Evolutionary conservation across 2,797 vertebrate species (phyloP).

Genomic region (Takifugu rubripes): DNA sequence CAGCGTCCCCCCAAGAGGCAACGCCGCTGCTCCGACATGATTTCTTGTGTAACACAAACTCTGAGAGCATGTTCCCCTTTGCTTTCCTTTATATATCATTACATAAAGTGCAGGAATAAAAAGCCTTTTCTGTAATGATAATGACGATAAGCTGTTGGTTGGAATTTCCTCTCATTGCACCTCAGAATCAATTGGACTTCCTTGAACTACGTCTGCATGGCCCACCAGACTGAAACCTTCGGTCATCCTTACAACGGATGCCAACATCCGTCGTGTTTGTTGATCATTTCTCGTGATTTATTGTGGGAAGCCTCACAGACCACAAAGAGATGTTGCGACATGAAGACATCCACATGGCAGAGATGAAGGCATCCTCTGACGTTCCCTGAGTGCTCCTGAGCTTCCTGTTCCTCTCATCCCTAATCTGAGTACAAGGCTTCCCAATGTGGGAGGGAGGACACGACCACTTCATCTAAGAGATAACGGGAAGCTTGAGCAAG

Average conservation of each 20-base stretch:
- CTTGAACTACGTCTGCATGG: constrained; percentile 11
- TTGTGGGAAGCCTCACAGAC: constrained; percentile 69
- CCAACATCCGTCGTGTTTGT: constrained; percentile 53
- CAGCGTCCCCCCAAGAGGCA: constrained; percentile 60
- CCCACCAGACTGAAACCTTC: constrained; percentile 4
- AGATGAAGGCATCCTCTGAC: constrained; percentile 25
- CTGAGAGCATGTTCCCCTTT: neutral
- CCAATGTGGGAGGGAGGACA: too few relatives aligned
- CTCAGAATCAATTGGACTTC: constrained; percentile 24
- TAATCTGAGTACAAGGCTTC: too few relatives aligned
- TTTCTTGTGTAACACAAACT: constrained; percentile 50
- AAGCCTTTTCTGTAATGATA: too few relatives aligned
- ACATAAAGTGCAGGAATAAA: too few relatives aligned
- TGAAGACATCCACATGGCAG: constrained; percentile 57
- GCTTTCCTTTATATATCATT: too few relatives aligned
- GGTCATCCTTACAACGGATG: constrained; percentile 28
- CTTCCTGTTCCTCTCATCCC: too few relatives aligned
- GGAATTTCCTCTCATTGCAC: too few relatives aligned
- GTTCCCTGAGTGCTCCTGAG: too few relatives aligned
- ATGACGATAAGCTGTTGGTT: too few relatives aligned
- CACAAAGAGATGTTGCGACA: constrained; percentile 74
- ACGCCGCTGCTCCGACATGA: constrained; percentile 26
- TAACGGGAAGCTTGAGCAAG: neutral
- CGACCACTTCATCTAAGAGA: too few relatives aligned
- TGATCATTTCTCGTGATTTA: constrained; percentile 50